phyloP scores from a whole-genome alignment of 2,888 invertebrate species.

The Scaptomyza polygonia region DNA sequence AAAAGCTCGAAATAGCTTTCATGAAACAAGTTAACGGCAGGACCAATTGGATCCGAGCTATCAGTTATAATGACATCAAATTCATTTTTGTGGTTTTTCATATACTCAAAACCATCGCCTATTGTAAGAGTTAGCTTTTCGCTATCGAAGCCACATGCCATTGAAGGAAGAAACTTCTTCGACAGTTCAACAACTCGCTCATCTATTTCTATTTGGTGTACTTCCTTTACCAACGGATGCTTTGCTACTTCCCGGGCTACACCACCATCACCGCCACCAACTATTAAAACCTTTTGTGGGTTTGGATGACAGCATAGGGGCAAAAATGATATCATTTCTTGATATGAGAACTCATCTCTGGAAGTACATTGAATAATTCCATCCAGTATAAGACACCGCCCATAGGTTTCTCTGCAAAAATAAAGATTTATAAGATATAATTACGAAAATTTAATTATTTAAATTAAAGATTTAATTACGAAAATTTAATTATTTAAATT shows the following conservation, averaged over 20 bases:
- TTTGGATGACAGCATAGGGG: slow-evolving; percentile 95
- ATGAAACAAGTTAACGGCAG: slow-evolving; percentile 87
- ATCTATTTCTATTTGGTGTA: slow-evolving; percentile 98
- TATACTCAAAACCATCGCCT: slow-evolving; percentile 97
- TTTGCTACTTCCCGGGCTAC: slow-evolving; percentile 97
- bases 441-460: too few species aligned
- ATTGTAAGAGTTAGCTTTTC: slow-evolving; percentile 93
- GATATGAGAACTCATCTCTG: slow-evolving; percentile 98
- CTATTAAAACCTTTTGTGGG: slow-evolving; percentile 95
- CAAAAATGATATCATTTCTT: slow-evolving; percentile 98
- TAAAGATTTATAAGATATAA: background rate
- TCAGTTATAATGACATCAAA: slow-evolving; percentile 99
- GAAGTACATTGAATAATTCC: slow-evolving; percentile 99
- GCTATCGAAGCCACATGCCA: slow-evolving; percentile 94
- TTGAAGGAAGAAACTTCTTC: slow-evolving; percentile 94
- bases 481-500: too few species aligned
- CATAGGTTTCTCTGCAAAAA: slow-evolving; percentile 86
- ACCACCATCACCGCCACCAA: slow-evolving; percentile 99
- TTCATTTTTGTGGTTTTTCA: slow-evolving; percentile 92
- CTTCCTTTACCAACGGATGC: slow-evolving; percentile 93
- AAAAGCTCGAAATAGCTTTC: slow-evolving; percentile 93
- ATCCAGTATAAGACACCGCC: slow-evolving; percentile 94
- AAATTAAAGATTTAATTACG: too few species aligned
- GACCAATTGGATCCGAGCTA: slow-evolving; percentile 98
- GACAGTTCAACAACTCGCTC: slow-evolving; percentile 94